Evolutionary conservation across 2,113 vertebrate species (phyloP), one percentile per base, ranked within the genome.

Genomic region (Cinclus mexicanus): DNA sequence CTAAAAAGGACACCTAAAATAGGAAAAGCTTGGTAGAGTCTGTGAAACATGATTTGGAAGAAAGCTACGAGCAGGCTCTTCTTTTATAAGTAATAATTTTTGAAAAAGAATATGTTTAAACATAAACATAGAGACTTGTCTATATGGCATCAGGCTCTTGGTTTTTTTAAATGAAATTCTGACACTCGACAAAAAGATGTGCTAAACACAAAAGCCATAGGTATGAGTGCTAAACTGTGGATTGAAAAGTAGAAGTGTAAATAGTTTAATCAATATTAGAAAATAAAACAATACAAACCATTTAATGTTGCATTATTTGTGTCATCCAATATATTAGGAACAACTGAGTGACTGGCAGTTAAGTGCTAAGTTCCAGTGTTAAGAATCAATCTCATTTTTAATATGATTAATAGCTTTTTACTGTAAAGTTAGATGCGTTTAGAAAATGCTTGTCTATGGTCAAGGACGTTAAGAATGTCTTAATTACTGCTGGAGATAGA

Each of bases 211-310:
- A 97, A 98, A 98, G 98, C 98, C 98, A 98, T 98, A 98, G 93
- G 93, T 97, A 96, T 98, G 98, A 98, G 85, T 98, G 97, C 94
- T 98, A 96, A 97, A 98, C 88, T 97, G 96, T 97, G 97, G 96
- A 96, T 94, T 97, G 97, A 95, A 96, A 97, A 97, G 80, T 94
- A 98, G 97, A 60, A 94, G 5, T 98, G 98, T 98, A 98, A 97
- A 98, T 98, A 98, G 95, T 98, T 98, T 96, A 97, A 97, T 98
- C 97, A 97, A 95, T 98, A 97, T 97, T 98, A 97, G 97, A 97
- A 96, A 98, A 98, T 98, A 98, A 98, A 98, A 97, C 91, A 95
- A 89, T 98, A 97, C 92, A 95, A 97, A 90, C 92, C 70, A 83
- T 88, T 83, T 92, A 97, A 93, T 91, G 88, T 97, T 97, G 95